Evolutionary conservation across 2,797 vertebrate species (phyloP).

Genomic region (Chiroxiphia lanceolata): DNA sequence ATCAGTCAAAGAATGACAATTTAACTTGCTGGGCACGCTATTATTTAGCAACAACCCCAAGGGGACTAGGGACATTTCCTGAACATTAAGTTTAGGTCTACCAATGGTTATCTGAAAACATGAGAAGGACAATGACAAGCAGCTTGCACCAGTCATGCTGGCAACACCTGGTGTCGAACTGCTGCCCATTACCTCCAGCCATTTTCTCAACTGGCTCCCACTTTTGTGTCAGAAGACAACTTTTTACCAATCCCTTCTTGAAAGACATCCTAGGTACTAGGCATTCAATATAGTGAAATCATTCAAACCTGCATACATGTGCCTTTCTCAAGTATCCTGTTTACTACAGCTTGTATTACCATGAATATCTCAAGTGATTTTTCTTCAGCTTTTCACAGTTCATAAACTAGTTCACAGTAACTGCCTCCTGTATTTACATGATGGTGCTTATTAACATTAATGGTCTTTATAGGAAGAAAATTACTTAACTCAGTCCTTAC

Average conservation of each 20-base stretch:
- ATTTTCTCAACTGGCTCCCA: neutral
- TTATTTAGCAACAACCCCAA: neutral
- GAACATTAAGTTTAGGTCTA: neutral
- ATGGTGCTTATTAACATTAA: neutral
- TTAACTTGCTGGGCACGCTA: neutral
- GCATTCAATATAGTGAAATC: neutral
- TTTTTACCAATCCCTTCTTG: neutral
- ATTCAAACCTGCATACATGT: neutral
- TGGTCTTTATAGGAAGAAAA: neutral
- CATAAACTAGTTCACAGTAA: neutral
- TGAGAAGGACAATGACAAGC: neutral
- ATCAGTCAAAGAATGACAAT: neutral
- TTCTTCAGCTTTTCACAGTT: neutral
- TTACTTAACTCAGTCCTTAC: neutral
- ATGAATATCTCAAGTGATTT: neutral
- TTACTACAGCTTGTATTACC: neutral
- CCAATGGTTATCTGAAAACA: neutral
- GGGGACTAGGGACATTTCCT: slow-evolving; percentile 7
- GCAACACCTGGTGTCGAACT: neutral
- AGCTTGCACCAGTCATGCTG: neutral
- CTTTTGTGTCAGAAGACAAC: neutral
- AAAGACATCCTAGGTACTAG: neutral
- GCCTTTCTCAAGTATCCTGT: neutral
- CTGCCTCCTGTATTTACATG: neutral
- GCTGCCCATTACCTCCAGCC: neutral